phyloP scores from a whole-genome alignment of 2,797 vertebrate genomes.

The Scolopax rusticola region DNA sequence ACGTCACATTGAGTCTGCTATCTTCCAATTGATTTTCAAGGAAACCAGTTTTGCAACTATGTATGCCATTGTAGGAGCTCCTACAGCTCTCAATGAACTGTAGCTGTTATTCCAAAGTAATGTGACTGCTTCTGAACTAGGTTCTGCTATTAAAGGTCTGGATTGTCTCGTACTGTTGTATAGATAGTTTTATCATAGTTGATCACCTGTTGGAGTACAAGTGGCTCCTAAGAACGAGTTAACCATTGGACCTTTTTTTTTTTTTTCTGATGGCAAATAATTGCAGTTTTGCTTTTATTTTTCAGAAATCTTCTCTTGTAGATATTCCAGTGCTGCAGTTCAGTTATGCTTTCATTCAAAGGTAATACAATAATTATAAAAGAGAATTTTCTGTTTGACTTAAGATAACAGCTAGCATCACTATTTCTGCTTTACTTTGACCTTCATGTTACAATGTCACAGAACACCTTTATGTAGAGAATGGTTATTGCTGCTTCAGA shows the following conservation, averaged over 20 bases:
- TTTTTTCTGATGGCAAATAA: not conserved
- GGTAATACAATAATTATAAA: slow-evolving; percentile 76
- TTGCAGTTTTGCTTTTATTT: slow-evolving; percentile 39
- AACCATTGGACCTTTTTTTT: not conserved
- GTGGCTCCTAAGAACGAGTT: not conserved
- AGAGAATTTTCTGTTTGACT: not conserved
- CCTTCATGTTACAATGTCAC: not conserved
- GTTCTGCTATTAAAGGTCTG: not conserved
- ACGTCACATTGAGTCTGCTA: not conserved
- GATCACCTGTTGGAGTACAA: not conserved
- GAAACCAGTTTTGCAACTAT: not conserved
- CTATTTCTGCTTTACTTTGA: not conserved
- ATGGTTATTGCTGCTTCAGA: not conserved
- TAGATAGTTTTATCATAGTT: not conserved
- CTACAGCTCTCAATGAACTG: not conserved
- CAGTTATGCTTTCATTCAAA: slow-evolving; percentile 90
- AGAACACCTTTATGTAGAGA: not conserved
- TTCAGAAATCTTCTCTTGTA: slow-evolving; percentile 85
- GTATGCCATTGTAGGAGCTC: not conserved
- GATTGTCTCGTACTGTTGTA: not conserved
- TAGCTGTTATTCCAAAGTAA: not conserved
- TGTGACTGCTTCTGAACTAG: not conserved
- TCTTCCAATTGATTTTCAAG: not conserved
- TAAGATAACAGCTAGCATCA: not conserved
- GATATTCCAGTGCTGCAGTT: slow-evolving; percentile 96